Conservation (phyloP, 2,797 vertebrate genomes). For the Rousettus madagascariensis region DNA sequence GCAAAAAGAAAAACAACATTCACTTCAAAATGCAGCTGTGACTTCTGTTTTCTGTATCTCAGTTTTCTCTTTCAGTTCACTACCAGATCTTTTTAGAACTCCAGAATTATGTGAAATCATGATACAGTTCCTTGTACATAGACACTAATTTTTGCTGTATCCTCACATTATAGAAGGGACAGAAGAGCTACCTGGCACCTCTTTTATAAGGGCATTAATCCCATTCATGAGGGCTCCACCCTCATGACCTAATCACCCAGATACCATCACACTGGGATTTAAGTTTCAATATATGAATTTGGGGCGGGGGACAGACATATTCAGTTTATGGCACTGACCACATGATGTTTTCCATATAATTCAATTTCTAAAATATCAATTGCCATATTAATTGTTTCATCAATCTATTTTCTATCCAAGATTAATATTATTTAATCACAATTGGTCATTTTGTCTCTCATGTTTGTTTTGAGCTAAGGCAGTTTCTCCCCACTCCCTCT, state of each 20-base stretch:
- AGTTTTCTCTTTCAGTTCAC: slow-evolving; percentile 52
- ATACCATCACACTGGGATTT: neutral
- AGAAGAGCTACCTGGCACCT: neutral
- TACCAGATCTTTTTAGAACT: slow-evolving; percentile 29
- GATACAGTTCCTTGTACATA: neutral
- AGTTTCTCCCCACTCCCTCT: neutral
- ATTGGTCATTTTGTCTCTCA: slow-evolving; percentile 10
- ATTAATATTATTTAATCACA: slow-evolving; percentile 24
- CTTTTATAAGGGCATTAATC: neutral
- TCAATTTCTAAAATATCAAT: slow-evolving; percentile 22
- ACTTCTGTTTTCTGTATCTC: slow-evolving; percentile 45
- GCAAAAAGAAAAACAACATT: slow-evolving; percentile 38
- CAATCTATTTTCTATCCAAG: neutral
- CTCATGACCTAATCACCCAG: neutral
- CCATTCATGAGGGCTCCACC: neutral
- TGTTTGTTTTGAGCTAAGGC: neutral
- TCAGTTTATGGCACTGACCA: neutral
- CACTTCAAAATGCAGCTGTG: slow-evolving; percentile 41
- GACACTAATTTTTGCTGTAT: neutral
- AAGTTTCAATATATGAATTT: neutral
- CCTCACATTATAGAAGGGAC: neutral
- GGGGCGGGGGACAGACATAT: neutral
- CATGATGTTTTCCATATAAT: slow-evolving; percentile 11
- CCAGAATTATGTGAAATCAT: slow-evolving; percentile 41
- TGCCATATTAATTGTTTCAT: slow-evolving; percentile 11